Base-by-base conservation (phyloP, 2,888 invertebrate species). In the Hirudinaria manillensis region DNA sequence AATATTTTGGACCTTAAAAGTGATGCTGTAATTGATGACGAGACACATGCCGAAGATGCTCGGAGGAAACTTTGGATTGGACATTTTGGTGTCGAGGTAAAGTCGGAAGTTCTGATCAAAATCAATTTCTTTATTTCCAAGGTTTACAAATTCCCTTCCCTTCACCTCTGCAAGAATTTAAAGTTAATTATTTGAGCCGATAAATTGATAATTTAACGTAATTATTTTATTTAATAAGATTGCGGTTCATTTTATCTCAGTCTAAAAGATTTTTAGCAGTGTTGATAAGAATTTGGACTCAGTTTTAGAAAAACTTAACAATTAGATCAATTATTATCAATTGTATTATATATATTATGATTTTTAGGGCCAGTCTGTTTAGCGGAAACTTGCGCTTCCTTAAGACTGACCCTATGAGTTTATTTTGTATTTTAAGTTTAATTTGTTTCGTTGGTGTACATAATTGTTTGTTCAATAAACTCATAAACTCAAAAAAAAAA, bases 1-100 rank as follows among this genome's bases (percentile, higher is more conserved):
- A 2, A 45, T 45, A 10, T 2, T 45, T 2, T 10, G 24, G 45
- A 90, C 91, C 81, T 90, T 90, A 51, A 91, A 88, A 0, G 94
- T 94, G 51, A 95, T 93, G 19, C 92, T 93, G 81, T 93, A 95
- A 86, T 95, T 94, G 79, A 95, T 94, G 68, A 95, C 92, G 79
- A 92, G 89, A 0, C 93, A 91, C 83, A 91, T 92, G 0, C 94
- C 91, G 83, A 92, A 95, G 0, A 93, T 90, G 7, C 92, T 89
- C 0, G 94, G 92, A 84, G 92, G 91, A 82, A 94, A 92, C 82
- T 89, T 89, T 0, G 94, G 94, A 87, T 95, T 95, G 10, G 93
- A 88, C 72, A 93, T 88, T 85, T 94, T 94, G 0, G 94, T 94
- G 67, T 93, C 93, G 76, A 95, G 88, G 84, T 95, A 95, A 86